Evolutionary conservation across 2,888 invertebrate genomes (phyloP), one percentile per base, ranked within the genome.

Genomic region (Hirtodrosophila trivittata): DNA sequence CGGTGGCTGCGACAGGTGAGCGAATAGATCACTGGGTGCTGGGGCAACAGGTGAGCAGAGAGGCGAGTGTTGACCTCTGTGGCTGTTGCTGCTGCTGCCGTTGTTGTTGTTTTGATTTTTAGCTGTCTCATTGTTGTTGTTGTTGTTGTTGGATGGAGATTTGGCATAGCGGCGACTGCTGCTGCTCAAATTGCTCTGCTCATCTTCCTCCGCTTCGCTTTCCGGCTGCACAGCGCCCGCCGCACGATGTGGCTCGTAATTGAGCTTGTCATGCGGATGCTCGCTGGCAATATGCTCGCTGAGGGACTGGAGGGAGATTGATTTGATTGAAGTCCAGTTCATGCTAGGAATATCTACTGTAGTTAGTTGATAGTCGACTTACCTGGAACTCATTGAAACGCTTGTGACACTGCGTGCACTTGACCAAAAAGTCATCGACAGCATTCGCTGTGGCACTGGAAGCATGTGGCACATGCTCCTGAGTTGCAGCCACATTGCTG

Each of bases 341-440:
- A n/a, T n/a, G n/a, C n/a, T n/a, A n/a, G n/a, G n/a, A n/a, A n/a
- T n/a, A n/a, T n/a, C n/a, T n/a, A n/a, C n/a, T n/a, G n/a, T n/a
- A n/a, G n/a, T n/a, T n/a, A n/a, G n/a, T n/a, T n/a, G n/a, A n/a
- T n/a, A n/a, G n/a, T n/a, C n/a, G n/a, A n/a, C 75, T 75, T 52
- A 91, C 91, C 87, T 89, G 89, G 77, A 91, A 90, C 47, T 90
- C 90, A 9, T 89, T 85, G 59, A 91, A 89, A 28, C 90, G 89
- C 66, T 90, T 89, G 75, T 90, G 90, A 77, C 92, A 92, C 63
- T 91, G 91, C 37, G 91, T 90, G 77, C 92, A 92, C 68, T 91
- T 91, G 69, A 91, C 89, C 81, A 89, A 84, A 69, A 89, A 91
- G 57, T 91, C 90, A 41, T 89, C 80, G 13, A 72, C 77, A 1